Evolutionary conservation across 2,888 invertebrate species (phyloP), one percentile per base, ranked within the genome.

Genomic region (Lepidochitona cinerea): DNA sequence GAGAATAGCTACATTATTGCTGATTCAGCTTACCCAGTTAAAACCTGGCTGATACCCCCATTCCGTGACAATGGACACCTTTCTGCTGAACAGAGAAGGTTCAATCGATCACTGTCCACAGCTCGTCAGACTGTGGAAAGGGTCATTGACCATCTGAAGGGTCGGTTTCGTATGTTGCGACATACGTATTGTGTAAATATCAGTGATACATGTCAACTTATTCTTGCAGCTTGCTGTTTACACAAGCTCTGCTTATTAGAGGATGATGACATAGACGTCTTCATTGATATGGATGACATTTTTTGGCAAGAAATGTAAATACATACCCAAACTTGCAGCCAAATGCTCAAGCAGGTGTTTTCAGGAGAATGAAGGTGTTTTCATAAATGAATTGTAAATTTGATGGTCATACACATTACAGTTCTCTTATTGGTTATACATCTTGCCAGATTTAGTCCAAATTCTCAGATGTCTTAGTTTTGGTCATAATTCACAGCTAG

Each of bases 61-160:
- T 80, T 73, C 64, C 53, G 76, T 12, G 78, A 78, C 68, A 76
- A 78, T 74, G 79, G 75, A 1, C 79, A 77, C 37, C 54, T 76
- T 9, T 64, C 53, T 26, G 12, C 41, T 12, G 37, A 41, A 1
- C 70, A 79, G 37, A 75, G 73, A 33, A 70, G 37, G 9, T 79
- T 70, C 41, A 79, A 76, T 54, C 54, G 35, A 12, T 71, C 65
- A 14, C 77, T 74, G 53, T 70, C 67, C 23, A 73, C 74, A 4
- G 75, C 76, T 4, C 75, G 75, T 37, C 69, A 64, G 3, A 37
- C 73, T 52, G 67, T 75, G 26, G 72, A 73, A 54, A 70, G 76
- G 49, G 53, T 72, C 2, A 71, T 75, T 65, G 73, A 75, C n/a
- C 65, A 76, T 9, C 67, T 78, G 0, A 75, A 76, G 33, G 76